Evolutionary conservation across 2,888 invertebrate genomes (phyloP), one percentile per base, ranked within the genome.

Genomic region (Epirrita christyi): DNA sequence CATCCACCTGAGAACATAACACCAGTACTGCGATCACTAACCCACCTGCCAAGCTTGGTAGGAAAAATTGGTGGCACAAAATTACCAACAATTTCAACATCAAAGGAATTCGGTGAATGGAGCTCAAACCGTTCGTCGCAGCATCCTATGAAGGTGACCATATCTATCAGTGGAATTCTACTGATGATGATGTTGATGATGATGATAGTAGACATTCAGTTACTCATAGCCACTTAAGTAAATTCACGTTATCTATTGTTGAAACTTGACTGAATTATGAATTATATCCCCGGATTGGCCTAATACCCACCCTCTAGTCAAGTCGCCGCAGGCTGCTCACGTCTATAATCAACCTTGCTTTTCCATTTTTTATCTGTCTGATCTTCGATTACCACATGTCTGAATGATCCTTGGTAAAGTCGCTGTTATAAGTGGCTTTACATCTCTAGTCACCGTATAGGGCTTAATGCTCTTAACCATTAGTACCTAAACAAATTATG

Each of bases 301-400:
- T 61, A 61, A 61, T 61, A 53, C 49, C 54, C 49, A 38, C 52
- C 53, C 54, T 40, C 48, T 37, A 61, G 43, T 55, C 21, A 29
- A 48, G 53, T 54, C 36, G 61, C 58, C 54, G 44, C 58, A 45
- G 61, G 58, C 61, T 29, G 49, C 28, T 45, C 57, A 55, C 44
- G 55, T 55, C 65, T 67, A 67, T 67, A 67, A 67, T 67, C 67
- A 66, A 56, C 62, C 58, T 64, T 70, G 75, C 66, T 74, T 73
- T 76, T 74, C 69, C 70, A 70, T 74, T 75, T 77, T 79, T 80
- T 75, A 81, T 76, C 76, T 71, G 64, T 54, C 64, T 71, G 72
- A 82, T 81, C 81, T 77, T 71, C 69, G 77, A 82, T 81, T 79
- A 76, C 77, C 70, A 74, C 75, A 71, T 73, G 71, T 75, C 67